Percentiles rank a stretch among this genome's conserved stretches.
phyloP scores from a whole-genome alignment of 2,797 vertebrate genomes.

The Poliocrania exsul region DNA sequence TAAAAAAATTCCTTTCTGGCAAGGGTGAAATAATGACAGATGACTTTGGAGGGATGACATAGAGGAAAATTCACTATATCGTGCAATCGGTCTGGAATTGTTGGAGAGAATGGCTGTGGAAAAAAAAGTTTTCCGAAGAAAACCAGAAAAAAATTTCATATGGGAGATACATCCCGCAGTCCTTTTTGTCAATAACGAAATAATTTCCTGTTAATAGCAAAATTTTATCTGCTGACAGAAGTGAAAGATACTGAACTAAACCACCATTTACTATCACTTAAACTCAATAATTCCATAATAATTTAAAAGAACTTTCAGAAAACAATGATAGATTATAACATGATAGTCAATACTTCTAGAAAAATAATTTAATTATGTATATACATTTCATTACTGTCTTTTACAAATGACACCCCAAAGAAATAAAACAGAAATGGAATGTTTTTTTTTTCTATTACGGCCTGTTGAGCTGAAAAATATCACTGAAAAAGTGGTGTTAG shows the following conservation, averaged over 20 bases:
- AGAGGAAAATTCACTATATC: neutral
- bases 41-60: neutral
- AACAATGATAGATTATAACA: neutral
- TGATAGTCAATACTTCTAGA: neutral
- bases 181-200: neutral
- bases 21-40: neutral
- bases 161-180: neutral
- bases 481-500: neutral
- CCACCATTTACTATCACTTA: neutral
- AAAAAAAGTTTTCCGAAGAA: neutral
- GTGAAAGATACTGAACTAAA: neutral
- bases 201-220: neutral
- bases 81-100: neutral
- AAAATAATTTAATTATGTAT: neutral
- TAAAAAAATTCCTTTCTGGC: neutral
- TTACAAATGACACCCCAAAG: neutral
- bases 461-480: neutral
- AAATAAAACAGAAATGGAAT: neutral
- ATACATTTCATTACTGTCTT: neutral
- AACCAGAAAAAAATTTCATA: fast-evolving
- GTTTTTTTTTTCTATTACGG: neutral
- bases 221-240: neutral
- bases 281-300: neutral
- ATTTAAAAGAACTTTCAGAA: neutral
- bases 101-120: too few species aligned